phyloP scores from a whole-genome alignment of 2,888 invertebrate species.

The Caenorhabditis panamensis region DNA sequence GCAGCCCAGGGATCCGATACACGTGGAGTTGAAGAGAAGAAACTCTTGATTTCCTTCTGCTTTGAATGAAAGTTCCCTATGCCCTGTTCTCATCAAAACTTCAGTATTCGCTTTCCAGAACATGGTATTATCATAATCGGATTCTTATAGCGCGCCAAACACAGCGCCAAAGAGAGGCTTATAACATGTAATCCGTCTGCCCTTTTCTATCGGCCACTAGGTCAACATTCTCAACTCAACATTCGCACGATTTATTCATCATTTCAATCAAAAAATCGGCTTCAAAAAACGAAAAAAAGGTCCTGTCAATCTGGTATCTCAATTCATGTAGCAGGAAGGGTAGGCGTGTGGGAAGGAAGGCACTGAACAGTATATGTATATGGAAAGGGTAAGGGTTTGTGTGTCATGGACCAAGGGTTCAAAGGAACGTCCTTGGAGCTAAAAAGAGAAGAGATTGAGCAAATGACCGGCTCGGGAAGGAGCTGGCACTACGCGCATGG shows the following conservation, averaged over 20 bases:
- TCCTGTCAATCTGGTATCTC: not conserved
- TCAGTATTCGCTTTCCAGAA: no score
- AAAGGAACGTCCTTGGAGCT: not conserved
- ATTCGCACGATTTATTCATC: constrained; percentile 51
- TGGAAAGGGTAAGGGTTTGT: constrained; percentile 28
- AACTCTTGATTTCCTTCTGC: not conserved
- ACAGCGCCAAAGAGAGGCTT: not conserved
- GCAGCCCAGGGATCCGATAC: constrained; percentile 42
- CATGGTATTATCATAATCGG: not conserved
- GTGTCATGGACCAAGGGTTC: constrained; percentile 37
- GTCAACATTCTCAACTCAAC: constrained; percentile 1
- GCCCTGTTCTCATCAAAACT: no score
- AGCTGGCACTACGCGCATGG: constrained; percentile 47
- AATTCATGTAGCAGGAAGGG: not conserved
- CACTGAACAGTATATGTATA: constrained; percentile 5
- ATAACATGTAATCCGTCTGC: not conserved
- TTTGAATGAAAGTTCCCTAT: no score
- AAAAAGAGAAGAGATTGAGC: constrained; percentile 33
- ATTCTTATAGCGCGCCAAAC: not conserved
- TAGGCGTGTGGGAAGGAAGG: constrained; percentile 3
- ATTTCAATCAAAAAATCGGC: not conserved
- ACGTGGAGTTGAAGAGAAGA: constrained; percentile 1
- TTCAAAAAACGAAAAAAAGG: constrained; percentile 6
- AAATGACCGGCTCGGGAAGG: constrained; percentile 25
- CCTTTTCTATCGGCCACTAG: not conserved